Conservation (phyloP, 2,797 vertebrate genomes). For the Syncerus caffer region DNA sequence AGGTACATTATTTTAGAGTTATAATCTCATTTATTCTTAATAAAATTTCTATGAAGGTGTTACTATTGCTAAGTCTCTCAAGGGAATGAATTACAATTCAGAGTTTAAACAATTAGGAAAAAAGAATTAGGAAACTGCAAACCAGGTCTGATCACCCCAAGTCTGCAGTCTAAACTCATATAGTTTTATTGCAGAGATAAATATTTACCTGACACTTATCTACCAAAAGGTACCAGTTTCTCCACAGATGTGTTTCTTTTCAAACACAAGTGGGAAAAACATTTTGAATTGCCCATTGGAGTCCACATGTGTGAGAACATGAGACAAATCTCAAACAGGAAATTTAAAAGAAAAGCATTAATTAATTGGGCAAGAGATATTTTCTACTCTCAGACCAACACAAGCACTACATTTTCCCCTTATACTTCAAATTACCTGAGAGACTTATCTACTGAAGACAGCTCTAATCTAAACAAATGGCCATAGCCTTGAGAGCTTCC, state of each 20-base stretch:
- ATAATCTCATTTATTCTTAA: background rate
- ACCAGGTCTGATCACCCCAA: background rate
- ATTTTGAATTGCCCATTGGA: conserved; percentile 62
- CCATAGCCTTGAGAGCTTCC: conserved; percentile 74
- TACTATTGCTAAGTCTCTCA: background rate
- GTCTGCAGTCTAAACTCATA: background rate
- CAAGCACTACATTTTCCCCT: conserved; percentile 83
- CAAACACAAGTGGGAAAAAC: conserved; percentile 37
- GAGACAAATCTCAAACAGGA: conserved; percentile 74
- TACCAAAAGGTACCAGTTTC: conserved; percentile 20
- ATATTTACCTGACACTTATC: background rate
- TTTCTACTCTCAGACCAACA: conserved; percentile 85
- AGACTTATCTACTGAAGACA: conserved; percentile 89
- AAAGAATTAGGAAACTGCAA: background rate
- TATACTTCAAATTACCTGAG: conserved; percentile 81
- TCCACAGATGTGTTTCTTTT: conserved; percentile 37
- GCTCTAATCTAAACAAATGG: conserved; percentile 89
- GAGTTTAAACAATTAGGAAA: background rate
- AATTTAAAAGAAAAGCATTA: conserved; percentile 79
- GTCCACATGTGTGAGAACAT: conserved; percentile 79
- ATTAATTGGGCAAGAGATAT: conserved; percentile 86
- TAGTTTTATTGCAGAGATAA: background rate
- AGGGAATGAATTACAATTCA: background rate
- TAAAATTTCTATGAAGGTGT: background rate
- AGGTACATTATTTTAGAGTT: background rate